These are phyloP conservation scores for Dermochelys coriacea DNA, from an alignment of 2,797 vertebrate genomes.

Conservation along the genomic window DNA sequence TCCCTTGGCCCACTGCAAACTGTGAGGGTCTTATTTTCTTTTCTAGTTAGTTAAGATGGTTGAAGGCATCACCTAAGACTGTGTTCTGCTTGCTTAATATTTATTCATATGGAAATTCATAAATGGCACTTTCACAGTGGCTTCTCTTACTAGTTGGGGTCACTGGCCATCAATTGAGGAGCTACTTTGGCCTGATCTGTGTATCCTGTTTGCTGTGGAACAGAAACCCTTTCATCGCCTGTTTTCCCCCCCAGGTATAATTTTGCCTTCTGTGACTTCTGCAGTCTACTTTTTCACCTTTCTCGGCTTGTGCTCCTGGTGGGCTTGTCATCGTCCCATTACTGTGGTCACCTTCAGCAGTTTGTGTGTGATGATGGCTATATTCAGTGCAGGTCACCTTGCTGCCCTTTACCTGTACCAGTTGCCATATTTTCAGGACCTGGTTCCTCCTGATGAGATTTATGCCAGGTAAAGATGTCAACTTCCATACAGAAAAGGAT, in stretches of 20 bases:
- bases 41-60: background rate
- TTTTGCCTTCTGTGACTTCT: constrained; percentile 85
- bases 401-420: constrained; percentile 87
- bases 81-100: background rate
- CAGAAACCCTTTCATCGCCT: background rate
- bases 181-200: background rate
- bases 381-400: constrained; percentile 86
- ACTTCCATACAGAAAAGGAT: background rate
- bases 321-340: constrained; percentile 82
- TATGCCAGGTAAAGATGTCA: constrained; percentile 80
- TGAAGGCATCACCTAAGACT: background rate
- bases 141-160: background rate
- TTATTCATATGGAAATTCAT: background rate
- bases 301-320: constrained; percentile 86
- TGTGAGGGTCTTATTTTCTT: background rate
- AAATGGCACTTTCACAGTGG: background rate
- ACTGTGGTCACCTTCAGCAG: constrained; percentile 83
- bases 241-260: constrained; percentile 78
- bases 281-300: constrained; percentile 85
- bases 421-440: constrained; percentile 82
- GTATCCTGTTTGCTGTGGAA: background rate
- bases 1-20: background rate
- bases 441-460: constrained; percentile 83
- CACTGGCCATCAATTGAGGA: background rate
- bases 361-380: constrained; percentile 85